These are phyloP conservation scores for Ctenodactylus gundi DNA, from an alignment of 2,113 vertebrate species.

Conservation along the genomic window DNA sequence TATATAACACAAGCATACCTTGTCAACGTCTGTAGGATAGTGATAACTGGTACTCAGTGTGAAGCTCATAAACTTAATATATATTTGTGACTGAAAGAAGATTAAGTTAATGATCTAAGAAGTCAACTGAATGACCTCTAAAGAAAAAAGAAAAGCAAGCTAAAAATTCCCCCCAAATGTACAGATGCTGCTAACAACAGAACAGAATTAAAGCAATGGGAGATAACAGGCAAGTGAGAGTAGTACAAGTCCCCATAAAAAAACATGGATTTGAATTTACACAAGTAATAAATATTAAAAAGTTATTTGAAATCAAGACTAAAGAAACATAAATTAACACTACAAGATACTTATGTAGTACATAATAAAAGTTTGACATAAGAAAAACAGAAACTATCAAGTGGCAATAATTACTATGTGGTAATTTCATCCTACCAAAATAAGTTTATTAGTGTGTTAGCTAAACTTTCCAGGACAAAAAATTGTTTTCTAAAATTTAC, in stretches of 20 bases:
- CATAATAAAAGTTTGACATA: not conserved
- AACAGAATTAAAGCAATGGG: not conserved
- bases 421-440: not conserved
- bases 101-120: not conserved
- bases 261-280: not conserved
- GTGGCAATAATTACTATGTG: not conserved
- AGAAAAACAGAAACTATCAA: not conserved
- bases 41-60: not conserved
- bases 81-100: not conserved
- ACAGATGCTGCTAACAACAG: not conserved
- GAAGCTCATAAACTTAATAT: not conserved
- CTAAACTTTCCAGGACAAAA: not conserved
- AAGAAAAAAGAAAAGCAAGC: not conserved
- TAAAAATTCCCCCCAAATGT: not conserved
- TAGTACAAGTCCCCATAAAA: not conserved
- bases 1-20: not conserved
- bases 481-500: conserved; percentile 38
- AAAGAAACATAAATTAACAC: not conserved
- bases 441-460: not conserved
- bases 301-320: not conserved
- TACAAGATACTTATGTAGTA: not conserved
- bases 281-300: not conserved
- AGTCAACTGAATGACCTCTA: not conserved
- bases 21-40: not conserved
- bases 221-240: not conserved